Base-by-base conservation (phyloP, 2,888 invertebrate species). In the Adelognathus sp. region DNA sequence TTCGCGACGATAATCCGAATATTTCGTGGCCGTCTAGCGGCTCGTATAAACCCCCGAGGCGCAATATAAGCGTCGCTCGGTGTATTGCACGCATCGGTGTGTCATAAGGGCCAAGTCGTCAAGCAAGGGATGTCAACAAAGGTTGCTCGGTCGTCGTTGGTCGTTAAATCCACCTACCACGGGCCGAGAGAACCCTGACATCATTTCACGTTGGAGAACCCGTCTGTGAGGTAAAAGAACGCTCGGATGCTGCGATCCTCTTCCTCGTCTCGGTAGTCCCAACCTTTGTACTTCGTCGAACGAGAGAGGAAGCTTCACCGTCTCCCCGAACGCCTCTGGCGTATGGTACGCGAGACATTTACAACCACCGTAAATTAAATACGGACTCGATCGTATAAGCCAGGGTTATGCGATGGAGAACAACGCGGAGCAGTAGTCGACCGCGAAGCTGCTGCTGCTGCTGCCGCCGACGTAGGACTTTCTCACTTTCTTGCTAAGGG, bases 301-400 rank as follows among this genome's bases (percentile, higher is more conserved):
- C 7, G 56, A 69, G 72, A 36, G 60, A 44, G 66, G 44, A 70
- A 74, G 21, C 60, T 71, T 71, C 67, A 33, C 33, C n/a, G 56
- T 21, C 36, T 73, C 69, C 75, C 74, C 79, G 75, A 76, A 74
- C 81, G 76, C 81, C 73, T 70, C 56, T 78, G 56, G 80, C 70
- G 70, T 79, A 71, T 46, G n/a, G n/a, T n/a, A 83, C 80, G 81
- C 76, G 83, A n/a, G 88, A 89, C 88, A 82, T 89, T 90, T 89
- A 89, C 86, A 88, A 85, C 88, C 87, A 81, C 83, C 86, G 86
- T 90, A 90, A 90, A 90, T 88, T 88, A 87, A 84, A 83, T 81
- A 81, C 82, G 80, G 81, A 77, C 74, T 76, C 82, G 86, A 83
- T 85, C 85, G 82, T 84, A n/a, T n/a, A 83, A 85, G 82, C 78